phyloP scores from a whole-genome alignment of 2,888 invertebrate genomes.

The Argyresthia albistria region DNA sequence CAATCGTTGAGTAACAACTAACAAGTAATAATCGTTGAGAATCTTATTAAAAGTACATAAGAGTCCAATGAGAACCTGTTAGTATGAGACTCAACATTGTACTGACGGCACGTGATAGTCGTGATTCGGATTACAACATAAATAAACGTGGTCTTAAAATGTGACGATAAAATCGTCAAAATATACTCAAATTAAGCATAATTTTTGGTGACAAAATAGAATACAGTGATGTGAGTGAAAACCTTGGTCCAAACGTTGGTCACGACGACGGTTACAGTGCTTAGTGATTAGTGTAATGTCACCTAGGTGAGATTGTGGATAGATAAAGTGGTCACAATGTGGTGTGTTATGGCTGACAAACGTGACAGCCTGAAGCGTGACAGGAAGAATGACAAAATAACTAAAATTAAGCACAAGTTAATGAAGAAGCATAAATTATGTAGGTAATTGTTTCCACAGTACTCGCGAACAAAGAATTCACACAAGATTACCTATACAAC shows the following conservation, averaged over 20 bases:
- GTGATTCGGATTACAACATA: constrained; percentile 6
- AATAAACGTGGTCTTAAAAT: too few species aligned
- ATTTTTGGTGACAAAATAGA: neutral
- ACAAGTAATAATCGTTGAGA: constrained; percentile 5
- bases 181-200: constrained; percentile 2
- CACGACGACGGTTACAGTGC: constrained; percentile 1
- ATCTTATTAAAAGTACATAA: constrained; percentile 32
- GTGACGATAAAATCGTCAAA: too few species aligned
- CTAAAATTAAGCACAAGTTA: constrained; percentile 55
- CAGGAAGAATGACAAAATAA: constrained; percentile 49
- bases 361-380: constrained; percentile 39
- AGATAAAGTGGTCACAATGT: constrained; percentile 14
- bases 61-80: constrained; percentile 32
- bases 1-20: neutral
- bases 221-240: constrained; percentile 6
- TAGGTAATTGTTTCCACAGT: constrained; percentile 11
- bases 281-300: constrained; percentile 23
- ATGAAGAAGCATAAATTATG: constrained; percentile 53
- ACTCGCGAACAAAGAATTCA: too few species aligned
- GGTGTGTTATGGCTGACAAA: constrained; percentile 16
- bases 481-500: too few species aligned
- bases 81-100: constrained; percentile 44
- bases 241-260: constrained; percentile 27
- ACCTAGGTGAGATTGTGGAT: neutral
- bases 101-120: constrained; percentile 39